A percentile compares a stretch with the other conserved stretches of the same genome.
phyloP scores from a whole-genome alignment of 2,888 invertebrate species.

The Amphipoea lucens region DNA sequence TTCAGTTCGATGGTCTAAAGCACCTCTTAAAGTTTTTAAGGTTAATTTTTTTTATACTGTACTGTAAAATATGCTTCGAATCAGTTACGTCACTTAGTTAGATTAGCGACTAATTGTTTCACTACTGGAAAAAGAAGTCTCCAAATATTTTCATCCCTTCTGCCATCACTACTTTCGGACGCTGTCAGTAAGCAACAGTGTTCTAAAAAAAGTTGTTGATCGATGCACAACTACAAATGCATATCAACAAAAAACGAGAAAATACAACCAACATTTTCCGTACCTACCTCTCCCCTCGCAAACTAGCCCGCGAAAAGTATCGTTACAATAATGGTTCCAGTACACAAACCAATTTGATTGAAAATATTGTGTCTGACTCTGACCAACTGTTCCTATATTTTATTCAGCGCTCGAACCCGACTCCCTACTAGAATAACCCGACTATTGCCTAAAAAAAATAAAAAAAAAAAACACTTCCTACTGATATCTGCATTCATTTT shows the following conservation, averaged over 20 bases:
- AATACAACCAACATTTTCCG: constrained; percentile 33
- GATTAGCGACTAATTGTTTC: not conserved
- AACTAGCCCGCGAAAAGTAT: constrained; percentile 56
- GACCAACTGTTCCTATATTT: constrained; percentile 71
- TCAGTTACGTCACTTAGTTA: too few species aligned
- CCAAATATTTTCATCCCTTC: not conserved
- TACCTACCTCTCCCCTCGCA: constrained; percentile 39
- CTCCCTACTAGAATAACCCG: constrained; percentile 66
- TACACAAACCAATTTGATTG: constrained; percentile 67
- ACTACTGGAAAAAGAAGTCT: not conserved
- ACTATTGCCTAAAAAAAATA: constrained; percentile 42
- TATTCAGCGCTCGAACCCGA: constrained; percentile 71
- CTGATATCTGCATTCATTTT: constrained; percentile 53
- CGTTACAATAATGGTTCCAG: constrained; percentile 69
- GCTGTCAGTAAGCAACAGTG: constrained; percentile 7
- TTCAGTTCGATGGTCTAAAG: too few species aligned
- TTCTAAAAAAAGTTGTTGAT: constrained; percentile 23
- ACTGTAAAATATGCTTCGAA: too few species aligned
- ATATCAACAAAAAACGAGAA: constrained; percentile 24
- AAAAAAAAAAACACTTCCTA: constrained; percentile 57
- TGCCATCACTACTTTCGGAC: not conserved
- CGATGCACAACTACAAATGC: constrained; percentile 25
- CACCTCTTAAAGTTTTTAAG: too few species aligned
- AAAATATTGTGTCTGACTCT: constrained; percentile 72
- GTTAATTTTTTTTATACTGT: too few species aligned